Base-by-base conservation (phyloP, 2,113 vertebrate species). In the Vulpes lagopus region DNA sequence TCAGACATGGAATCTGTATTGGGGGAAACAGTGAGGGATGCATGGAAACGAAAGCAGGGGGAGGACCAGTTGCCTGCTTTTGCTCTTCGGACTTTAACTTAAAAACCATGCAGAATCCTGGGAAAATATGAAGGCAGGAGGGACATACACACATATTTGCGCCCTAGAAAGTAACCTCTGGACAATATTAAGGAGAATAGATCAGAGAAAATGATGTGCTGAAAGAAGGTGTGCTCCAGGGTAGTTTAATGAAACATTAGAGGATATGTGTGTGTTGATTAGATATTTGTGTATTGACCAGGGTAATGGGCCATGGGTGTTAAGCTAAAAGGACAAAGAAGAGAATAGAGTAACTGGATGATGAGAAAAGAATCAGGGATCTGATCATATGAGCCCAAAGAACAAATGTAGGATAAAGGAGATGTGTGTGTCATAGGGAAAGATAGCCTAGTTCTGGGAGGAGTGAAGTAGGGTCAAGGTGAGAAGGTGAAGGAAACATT, bases 71-170 rank as follows among this genome's bases (percentile, higher is more conserved):
- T 35, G 5, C 4, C 43, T 94, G 23, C n/a, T 38, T 78, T 65
- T 69, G 62, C 59, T 60, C 12, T 59, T 88, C 60, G 57, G 38
- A 91, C 62, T 95, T 76, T 65, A 86, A 85, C 8, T 79, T 35
- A 91, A 59, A 94, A 96, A 55, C n/a, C 5, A 57, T 88, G 17
- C 11, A 80, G 53, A 49, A 69, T 57, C 14, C 6, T 62, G 91
- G 57, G 11, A 38, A 94, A 95, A 89, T 53, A 73, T 78, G 81
- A 95, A 96, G 38, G 71, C n/a, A 8, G 35, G 6, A 76, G 27
- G 22, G 9, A 5, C 23, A 60, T 64, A 79, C 62, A 79, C 62
- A 89, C 17, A 35, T 32, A 74, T 62, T 53, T 83, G 30, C 8
- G n/a, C 10, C 86, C 74, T 95, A 69, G 32, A 95, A 91, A 53